Conservation (phyloP, 2,888 invertebrate species). For the Malacosoma neustria region DNA sequence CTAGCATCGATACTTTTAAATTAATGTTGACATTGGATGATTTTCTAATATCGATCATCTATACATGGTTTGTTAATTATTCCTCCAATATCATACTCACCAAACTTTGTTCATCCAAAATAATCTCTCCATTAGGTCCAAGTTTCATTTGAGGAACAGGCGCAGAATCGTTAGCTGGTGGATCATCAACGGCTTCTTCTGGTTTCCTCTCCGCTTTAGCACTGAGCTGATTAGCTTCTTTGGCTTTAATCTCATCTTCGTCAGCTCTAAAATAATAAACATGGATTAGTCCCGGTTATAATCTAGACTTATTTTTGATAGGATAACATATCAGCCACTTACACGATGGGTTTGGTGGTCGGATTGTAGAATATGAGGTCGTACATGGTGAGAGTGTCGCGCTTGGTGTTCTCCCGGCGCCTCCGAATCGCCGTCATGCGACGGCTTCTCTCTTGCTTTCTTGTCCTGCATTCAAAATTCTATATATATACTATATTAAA, state of each 20-base stretch:
- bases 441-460: constrained; percentile 41
- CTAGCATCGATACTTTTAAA: too few species aligned
- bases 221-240: constrained; percentile 44
- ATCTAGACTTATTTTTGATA: not conserved
- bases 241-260: constrained; percentile 47
- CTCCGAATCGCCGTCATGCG: constrained; percentile 46
- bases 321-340: constrained; percentile 28
- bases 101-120: constrained; percentile 89
- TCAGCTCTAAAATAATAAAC: constrained; percentile 30
- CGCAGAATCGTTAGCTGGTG: constrained; percentile 39
- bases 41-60: too few species aligned
- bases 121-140: constrained; percentile 88
- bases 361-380: constrained; percentile 96
- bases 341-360: constrained; percentile 82
- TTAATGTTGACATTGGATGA: too few species aligned
- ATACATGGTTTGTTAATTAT: too few species aligned
- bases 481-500: not conserved
- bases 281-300: constrained; percentile 3
- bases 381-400: constrained; percentile 88
- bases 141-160: constrained; percentile 90
- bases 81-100: constrained; percentile 43
- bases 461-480: constrained; percentile 21
- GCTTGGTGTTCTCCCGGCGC: constrained; percentile 36
- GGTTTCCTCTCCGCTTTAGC: constrained; percentile 20
- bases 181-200: constrained; percentile 20